Conservation (phyloP, 2,888 invertebrate species). For the Acronicta aceris region DNA sequence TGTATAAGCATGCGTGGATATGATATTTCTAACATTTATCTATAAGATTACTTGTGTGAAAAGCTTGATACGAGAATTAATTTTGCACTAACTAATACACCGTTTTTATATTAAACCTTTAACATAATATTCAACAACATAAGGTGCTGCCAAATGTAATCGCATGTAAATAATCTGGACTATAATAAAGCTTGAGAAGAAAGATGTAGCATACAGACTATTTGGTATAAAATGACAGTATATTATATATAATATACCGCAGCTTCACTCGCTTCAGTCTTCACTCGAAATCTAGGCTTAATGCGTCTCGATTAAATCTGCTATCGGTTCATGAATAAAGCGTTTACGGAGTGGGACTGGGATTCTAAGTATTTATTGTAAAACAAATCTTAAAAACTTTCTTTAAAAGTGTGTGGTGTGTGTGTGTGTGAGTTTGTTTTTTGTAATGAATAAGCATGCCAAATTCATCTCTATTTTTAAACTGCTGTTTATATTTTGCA, state of each 20-base stretch:
- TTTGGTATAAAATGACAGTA: conserved; percentile 33
- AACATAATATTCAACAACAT: conserved; percentile 34
- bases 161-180: conserved; percentile 36
- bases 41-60: conserved; percentile 39
- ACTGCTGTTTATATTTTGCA: conserved; percentile 36
- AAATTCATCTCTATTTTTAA: conserved; percentile 36
- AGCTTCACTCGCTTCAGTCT: conserved; percentile 35
- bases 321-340: conserved; percentile 32
- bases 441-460: conserved; percentile 32
- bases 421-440: conserved; percentile 28
- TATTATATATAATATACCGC: conserved; percentile 35
- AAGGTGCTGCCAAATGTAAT: conserved; percentile 35
- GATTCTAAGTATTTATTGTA: conserved; percentile 35
- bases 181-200: conserved; percentile 35
- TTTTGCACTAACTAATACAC: conserved; percentile 39
- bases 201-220: conserved; percentile 33
- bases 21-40: conserved; percentile 37
- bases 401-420: conserved; percentile 34
- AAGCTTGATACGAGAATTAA: conserved; percentile 40
- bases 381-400: conserved; percentile 37
- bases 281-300: conserved; percentile 35
- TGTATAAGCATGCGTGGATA: conserved; percentile 37
- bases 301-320: conserved; percentile 36
- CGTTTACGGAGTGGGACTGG: conserved; percentile 36
- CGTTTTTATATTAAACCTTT: conserved; percentile 33